Base-by-base conservation (phyloP, 2,797 vertebrate species). In the Enteromius treurensis region DNA sequence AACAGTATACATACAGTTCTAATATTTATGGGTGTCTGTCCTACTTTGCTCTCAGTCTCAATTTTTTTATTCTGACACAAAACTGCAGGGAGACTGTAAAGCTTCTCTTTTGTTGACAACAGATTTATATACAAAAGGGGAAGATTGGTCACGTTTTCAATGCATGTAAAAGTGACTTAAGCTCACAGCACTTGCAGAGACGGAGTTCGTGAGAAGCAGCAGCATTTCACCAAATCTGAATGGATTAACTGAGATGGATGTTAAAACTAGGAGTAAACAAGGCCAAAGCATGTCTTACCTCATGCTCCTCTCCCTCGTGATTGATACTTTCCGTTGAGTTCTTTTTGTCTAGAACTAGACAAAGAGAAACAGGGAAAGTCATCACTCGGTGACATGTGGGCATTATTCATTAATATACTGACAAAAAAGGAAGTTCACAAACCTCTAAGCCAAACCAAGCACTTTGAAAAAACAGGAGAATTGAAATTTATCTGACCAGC, bases 261-360 rank as follows among this genome's bases (percentile, higher is more conserved):
- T 40, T 55, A 23, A 23, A 15, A 37, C 32, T 21, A 76, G 53
- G 74, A 42, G 53, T 26, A 60, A 53, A n/a, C 29, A 55, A 37
- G 62, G 67, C 37, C 45, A 77, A 68, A 78, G 1, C 42, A 13
- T 47, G 26, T 65, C 84, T 75, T 93, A 99, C 98, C 97, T 98
- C 97, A 91, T 98, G 98, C 93, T 99, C 97, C 90, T 97, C 97
- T 89, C 96, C 97, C 77, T 97, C 96, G 21, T 97, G 97, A 87
- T 96, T 96, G 93, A 99, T 92, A 90, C 96, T 98, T 92, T 98
- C 97, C 84, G 95, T 97, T 29, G 96, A 97, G 88, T 96, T 96
- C 93, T 97, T 97, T 91, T 97, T 97, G 0, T 96, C 95, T 90
- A 97, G 94, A 90, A 96, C 97, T 98, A 88, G 79, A 62, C 26